These are phyloP conservation scores for Helleia helle DNA, from an alignment of 2,888 invertebrate genomes.

Conservation along the genomic window DNA sequence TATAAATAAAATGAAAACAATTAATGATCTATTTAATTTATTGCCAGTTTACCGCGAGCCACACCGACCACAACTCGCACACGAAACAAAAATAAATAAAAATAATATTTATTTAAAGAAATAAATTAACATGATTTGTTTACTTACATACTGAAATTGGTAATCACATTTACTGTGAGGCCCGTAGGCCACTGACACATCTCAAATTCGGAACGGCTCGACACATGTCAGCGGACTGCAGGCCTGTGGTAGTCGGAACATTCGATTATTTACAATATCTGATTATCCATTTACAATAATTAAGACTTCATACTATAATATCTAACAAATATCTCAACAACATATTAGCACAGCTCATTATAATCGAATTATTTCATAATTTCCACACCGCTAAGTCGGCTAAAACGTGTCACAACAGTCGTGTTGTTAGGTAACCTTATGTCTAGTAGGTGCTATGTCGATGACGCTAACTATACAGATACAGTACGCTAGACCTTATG, in stretches of 20 bases:
- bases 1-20: not conserved
- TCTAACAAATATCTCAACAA: constrained; percentile 8
- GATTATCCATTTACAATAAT: constrained; percentile 1
- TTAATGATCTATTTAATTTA: constrained; percentile 3
- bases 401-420: not conserved
- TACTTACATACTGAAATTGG: constrained; percentile 11
- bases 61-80: not conserved
- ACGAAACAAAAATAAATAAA: constrained; percentile 4
- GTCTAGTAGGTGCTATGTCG: not conserved
- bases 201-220: not conserved
- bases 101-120: constrained; percentile 11
- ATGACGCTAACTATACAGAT: not conserved
- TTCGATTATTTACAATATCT: constrained; percentile 1
- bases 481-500: not conserved
- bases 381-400: not conserved
- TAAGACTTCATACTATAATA: not conserved
- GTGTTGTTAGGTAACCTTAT: not conserved
- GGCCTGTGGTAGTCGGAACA: not conserved
- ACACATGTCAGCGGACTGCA: not conserved
- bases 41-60: constrained; percentile 2
- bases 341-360: not conserved
- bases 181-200: not conserved
- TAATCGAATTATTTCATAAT: not conserved
- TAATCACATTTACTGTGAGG: not conserved
- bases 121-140: constrained; percentile 10